Evolutionary conservation across 2,797 vertebrate genomes (phyloP).

Genomic region (Masticophis lateralis): DNA sequence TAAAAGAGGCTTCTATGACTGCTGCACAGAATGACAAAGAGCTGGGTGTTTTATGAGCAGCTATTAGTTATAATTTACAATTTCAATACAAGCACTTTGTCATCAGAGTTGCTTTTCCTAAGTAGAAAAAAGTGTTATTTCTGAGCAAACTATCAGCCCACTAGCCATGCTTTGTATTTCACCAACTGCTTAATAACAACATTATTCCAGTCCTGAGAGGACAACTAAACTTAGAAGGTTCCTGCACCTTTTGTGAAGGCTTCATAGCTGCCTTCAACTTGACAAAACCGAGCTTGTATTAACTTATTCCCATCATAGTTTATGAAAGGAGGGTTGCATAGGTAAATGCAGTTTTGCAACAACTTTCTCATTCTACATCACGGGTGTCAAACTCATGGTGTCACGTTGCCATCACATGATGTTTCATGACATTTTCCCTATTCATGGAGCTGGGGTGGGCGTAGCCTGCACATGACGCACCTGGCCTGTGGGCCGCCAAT

Average conservation of each 20-base stretch:
- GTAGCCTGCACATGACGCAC: too few relatives aligned
- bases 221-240: neutral
- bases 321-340: neutral
- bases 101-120: slow-evolving; percentile 7
- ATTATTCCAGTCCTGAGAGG: neutral
- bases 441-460: too few relatives aligned
- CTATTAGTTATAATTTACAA: slow-evolving; percentile 35
- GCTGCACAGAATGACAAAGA: slow-evolving; percentile 8
- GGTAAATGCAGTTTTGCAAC: neutral
- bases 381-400: too few relatives aligned
- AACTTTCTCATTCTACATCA: slow-evolving; percentile 19
- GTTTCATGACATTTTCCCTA: rapidly evolving
- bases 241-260: neutral
- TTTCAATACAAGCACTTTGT: slow-evolving; percentile 22
- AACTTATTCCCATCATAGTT: neutral
- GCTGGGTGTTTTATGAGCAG: neutral
- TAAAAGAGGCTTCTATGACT: slow-evolving; percentile 27
- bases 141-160: neutral
- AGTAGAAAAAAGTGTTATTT: neutral
- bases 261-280: neutral
- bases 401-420: too few relatives aligned
- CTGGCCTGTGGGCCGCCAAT: too few relatives aligned
- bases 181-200: neutral
- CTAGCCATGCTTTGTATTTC: neutral
- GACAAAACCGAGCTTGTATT: neutral